These are phyloP conservation scores for Drosophila monieri DNA, from an alignment of 2,888 invertebrate species.

Conservation along the genomic window DNA sequence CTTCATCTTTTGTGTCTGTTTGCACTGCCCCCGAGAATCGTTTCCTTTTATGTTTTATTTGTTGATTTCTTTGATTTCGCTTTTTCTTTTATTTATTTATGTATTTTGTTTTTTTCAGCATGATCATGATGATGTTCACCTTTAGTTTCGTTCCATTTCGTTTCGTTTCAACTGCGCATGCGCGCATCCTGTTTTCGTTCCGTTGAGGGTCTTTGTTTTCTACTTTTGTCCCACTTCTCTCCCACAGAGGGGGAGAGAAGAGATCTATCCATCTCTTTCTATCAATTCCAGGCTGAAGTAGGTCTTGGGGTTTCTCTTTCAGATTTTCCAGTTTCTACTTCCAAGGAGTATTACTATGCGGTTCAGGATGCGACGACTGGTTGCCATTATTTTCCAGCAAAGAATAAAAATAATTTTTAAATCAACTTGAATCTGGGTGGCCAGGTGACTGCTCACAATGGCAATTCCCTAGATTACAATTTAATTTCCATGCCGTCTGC, in stretches of 20 bases:
- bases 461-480: conserved; percentile 52
- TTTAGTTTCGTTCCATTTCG: conserved; percentile 60
- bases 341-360: conserved; percentile 45
- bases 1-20: conserved; percentile 45
- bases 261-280: conserved; percentile 17
- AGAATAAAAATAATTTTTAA: neutral
- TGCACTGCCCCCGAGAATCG: conserved; percentile 54
- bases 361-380: conserved; percentile 32
- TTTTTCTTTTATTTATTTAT: conserved; percentile 41
- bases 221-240: conserved; percentile 59
- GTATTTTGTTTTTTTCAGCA: conserved; percentile 29
- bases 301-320: conserved; percentile 52
- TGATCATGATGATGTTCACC: conserved; percentile 62
- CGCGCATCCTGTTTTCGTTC: conserved; percentile 68
- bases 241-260: too few relatives aligned
- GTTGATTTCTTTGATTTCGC: conserved; percentile 76
- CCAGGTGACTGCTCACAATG: conserved; percentile 37
- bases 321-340: conserved; percentile 51
- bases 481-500: conserved; percentile 52
- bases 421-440: conserved; percentile 50
- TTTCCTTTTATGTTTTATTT: conserved; percentile 73
- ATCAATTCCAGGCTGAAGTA: conserved; percentile 40
- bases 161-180: conserved; percentile 64
- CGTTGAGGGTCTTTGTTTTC: conserved; percentile 44
- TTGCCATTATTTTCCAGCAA: neutral